Conservation (phyloP, 2,113 vertebrate genomes). For the Isichthys henryi region DNA sequence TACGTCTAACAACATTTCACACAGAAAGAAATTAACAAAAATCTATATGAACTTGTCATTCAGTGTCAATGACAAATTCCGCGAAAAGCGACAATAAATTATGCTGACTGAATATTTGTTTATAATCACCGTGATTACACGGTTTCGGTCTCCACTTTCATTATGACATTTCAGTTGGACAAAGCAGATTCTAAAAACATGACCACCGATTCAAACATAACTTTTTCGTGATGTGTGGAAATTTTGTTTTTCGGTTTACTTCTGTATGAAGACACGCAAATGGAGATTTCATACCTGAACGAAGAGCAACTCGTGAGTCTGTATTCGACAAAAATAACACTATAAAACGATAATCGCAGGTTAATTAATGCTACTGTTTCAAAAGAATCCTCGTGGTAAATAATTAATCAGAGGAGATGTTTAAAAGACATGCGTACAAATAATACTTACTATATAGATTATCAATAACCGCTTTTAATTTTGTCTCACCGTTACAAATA, state of each 20-base stretch:
- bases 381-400: constrained; percentile 48
- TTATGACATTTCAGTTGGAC: not conserved
- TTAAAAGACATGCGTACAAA: constrained; percentile 46
- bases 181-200: not conserved
- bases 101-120: not conserved
- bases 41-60: not conserved
- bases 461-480: constrained; percentile 61
- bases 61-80: not conserved
- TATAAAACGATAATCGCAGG: constrained; percentile 12
- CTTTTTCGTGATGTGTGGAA: not conserved
- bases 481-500: constrained; percentile 44
- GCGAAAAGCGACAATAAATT: not conserved
- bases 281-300: not conserved
- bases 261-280: not conserved
- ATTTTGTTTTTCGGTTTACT: not conserved
- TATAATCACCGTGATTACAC: not conserved
- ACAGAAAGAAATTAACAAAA: not conserved
- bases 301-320: not conserved
- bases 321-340: not conserved
- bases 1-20: not conserved
- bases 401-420: constrained; percentile 59
- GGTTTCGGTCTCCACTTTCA: not conserved
- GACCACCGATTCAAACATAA: not conserved
- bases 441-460: constrained; percentile 53
- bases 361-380: constrained; percentile 48